These are phyloP conservation scores for Choloepus hoffmanni DNA, from an alignment of 2,113 vertebrate genomes.

Conservation along the genomic window DNA sequence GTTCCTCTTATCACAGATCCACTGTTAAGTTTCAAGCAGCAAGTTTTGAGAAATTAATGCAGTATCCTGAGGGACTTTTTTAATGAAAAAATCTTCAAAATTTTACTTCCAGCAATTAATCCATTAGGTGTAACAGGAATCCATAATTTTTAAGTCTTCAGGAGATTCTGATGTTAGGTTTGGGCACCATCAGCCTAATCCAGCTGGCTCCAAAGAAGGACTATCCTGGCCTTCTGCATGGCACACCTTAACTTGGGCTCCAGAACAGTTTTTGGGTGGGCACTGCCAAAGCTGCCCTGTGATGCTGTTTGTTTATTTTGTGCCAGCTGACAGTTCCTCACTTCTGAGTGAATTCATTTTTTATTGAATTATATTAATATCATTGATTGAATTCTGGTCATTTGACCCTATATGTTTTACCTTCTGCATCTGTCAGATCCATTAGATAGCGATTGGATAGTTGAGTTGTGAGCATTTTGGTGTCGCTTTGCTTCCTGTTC, in stretches of 20 bases:
- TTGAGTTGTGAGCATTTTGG: background rate
- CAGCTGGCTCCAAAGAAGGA: too few species aligned
- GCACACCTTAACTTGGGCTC: background rate
- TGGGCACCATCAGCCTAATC: background rate
- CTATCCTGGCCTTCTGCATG: background rate
- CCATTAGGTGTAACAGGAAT: background rate
- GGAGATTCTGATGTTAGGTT: background rate
- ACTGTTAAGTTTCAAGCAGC: background rate
- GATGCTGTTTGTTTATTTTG: background rate
- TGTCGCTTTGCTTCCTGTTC: too few species aligned
- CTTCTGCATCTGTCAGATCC: background rate
- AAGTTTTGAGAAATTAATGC: background rate
- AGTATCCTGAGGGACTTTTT: background rate
- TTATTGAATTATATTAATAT: background rate
- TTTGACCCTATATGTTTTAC: background rate
- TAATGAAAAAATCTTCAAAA: background rate
- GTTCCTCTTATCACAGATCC: background rate
- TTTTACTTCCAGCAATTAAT: background rate
- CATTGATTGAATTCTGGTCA: background rate
- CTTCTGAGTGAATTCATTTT: background rate
- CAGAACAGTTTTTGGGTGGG: too few species aligned
- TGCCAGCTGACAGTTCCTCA: background rate
- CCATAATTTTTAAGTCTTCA: rapidly evolving
- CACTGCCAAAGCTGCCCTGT: background rate
- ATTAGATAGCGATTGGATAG: background rate